Evolutionary conservation across 1,140 invertebrate species (phyloP), one percentile per base, ranked within the genome.

Genomic region (Littorina saxatilis): DNA sequence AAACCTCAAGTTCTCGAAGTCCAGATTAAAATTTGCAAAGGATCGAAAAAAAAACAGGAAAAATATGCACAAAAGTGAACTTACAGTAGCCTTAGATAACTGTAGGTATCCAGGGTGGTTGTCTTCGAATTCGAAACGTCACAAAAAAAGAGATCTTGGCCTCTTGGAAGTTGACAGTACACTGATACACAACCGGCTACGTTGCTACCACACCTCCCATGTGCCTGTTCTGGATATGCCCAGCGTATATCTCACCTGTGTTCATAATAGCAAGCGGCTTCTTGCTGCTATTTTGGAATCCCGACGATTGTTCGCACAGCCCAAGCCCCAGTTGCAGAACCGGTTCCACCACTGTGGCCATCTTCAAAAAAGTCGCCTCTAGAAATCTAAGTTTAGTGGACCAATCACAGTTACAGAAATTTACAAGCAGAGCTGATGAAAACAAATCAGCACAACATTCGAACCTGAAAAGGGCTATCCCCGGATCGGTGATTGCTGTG

Each of bases 181-280:
- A 47, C 43, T 17, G 43, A 27, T 5, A 35, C 72, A 37, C 4
- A 29, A 63, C 80, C 55, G 47, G 63, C 73, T 20, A 29, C 40
- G 50, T 61, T 72, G 76, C 66, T 27, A 73, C 81, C 81, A 79
- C 75, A 82, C 81, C 81, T 82, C 66, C 17, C 47, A 76, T 74
- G 58, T 79, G 76, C 70, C 70, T 73, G n/a, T 52, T 50, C 70
- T 50, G 70, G 70, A 52, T 73, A 52, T 73, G 70, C 70, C 70
- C 11, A n/a, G 27, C 32, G 43, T 32, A 43, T 73, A 50, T 73
- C 70, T 73, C 70, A 73, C 70, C 29, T 72, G 37, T 50, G 29
- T 52, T 73, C 70, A 73, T 73, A 73, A 73, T 73, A 73, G 40
- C 47, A 73, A 32, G 43, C 70, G 7, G 40, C 27, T 50, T 43